Conservation (phyloP, 2,888 invertebrate genomes). For the Diarsia rubi region DNA sequence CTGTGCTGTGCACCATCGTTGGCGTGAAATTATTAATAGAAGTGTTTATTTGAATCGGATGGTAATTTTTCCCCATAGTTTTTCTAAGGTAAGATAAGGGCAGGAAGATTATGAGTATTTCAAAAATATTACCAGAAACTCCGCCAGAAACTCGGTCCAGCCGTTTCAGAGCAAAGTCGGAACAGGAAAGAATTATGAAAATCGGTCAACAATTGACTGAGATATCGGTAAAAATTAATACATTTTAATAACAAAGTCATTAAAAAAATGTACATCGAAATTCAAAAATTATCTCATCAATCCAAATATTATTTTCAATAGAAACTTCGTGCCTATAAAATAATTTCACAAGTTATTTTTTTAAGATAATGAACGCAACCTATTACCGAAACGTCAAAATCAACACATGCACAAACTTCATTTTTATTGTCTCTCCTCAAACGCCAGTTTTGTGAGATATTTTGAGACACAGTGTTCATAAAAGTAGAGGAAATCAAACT, state of each 20-base stretch:
- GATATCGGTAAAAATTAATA: no score
- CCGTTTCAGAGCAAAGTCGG: no score
- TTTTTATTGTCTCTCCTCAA: constrained; percentile 34
- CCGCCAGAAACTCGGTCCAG: no score
- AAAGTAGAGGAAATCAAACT: constrained; percentile 25
- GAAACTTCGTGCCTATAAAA: background rate
- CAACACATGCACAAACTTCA: constrained; percentile 69
- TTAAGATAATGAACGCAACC: constrained; percentile 56
- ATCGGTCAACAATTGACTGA: no score
- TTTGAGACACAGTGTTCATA: constrained; percentile 49
- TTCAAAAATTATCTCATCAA: background rate
- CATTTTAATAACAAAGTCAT: background rate
- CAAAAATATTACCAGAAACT: no score
- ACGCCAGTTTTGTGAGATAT: constrained; percentile 2
- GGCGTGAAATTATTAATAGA: no score
- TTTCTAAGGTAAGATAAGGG: no score
- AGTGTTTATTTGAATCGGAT: no score
- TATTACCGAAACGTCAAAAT: constrained; percentile 69
- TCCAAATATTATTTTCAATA: background rate
- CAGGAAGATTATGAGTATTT: no score
- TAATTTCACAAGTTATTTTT: constrained; percentile 6
- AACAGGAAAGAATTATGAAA: no score
- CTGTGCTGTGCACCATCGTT: no score
- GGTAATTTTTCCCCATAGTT: no score
- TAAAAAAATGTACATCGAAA: background rate